These are phyloP conservation scores for Polymixis flavicincta DNA, from an alignment of 2,888 invertebrate species.

Conservation along the genomic window DNA sequence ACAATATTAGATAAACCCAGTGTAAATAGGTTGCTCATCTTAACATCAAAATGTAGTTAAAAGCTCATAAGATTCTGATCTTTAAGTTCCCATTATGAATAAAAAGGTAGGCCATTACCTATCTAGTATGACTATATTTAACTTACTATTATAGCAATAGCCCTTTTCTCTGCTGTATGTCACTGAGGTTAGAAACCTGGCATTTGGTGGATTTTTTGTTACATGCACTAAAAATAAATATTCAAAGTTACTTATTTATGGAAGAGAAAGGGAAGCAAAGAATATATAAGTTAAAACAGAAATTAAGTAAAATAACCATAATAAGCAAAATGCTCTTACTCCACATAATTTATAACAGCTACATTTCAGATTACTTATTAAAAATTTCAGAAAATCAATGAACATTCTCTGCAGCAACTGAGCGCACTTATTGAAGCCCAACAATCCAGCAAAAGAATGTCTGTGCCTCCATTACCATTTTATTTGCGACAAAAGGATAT, in stretches of 20 bases:
- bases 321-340: not conserved
- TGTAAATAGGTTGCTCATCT: too few relatives aligned
- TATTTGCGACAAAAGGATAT: constrained; percentile 93
- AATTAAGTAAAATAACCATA: not conserved
- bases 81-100: too few relatives aligned
- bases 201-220: not conserved
- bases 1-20: not conserved
- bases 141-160: too few relatives aligned
- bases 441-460: constrained; percentile 91
- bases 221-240: not conserved
- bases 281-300: not conserved
- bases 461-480: constrained; percentile 93
- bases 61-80: too few relatives aligned
- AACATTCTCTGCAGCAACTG: constrained; percentile 96
- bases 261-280: not conserved
- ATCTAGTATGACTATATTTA: too few relatives aligned
- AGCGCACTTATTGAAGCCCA: constrained; percentile 96
- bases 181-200: not conserved
- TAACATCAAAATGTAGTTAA: too few relatives aligned
- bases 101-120: too few relatives aligned
- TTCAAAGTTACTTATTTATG: not conserved
- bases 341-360: not conserved
- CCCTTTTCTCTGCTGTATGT: too few relatives aligned
- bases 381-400: constrained; percentile 94
- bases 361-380: not conserved